Conservation (phyloP, 2,797 vertebrate genomes). For the Xyrichtys novacula region DNA sequence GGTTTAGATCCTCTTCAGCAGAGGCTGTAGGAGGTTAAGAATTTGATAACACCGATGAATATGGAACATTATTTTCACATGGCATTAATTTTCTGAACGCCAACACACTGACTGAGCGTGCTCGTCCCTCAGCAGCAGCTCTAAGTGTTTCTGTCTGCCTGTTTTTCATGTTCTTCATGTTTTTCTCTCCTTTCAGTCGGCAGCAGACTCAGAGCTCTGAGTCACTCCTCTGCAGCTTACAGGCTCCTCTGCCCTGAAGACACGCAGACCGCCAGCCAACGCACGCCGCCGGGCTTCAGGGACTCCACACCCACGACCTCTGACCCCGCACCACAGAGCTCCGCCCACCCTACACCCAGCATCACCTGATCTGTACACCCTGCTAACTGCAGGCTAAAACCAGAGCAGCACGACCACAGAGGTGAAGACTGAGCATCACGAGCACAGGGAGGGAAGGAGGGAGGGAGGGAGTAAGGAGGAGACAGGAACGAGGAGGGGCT, state of each 20-base stretch:
- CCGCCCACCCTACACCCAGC: slow-evolving; percentile 47
- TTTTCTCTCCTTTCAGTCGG: slow-evolving; percentile 1
- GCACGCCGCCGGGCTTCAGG: slow-evolving; percentile 50
- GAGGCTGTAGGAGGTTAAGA: not conserved
- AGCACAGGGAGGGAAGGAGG: slow-evolving; percentile 22
- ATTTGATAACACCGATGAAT: not conserved
- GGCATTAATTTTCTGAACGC: not conserved
- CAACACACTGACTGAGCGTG: not conserved
- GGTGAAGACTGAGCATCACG: slow-evolving; percentile 41
- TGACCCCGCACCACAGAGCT: slow-evolving; percentile 43
- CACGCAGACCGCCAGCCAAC: slow-evolving; percentile 47
- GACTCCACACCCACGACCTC: slow-evolving; percentile 46
- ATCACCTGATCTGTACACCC: slow-evolving; percentile 39
- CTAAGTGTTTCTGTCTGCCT: slow-evolving; percentile 28
- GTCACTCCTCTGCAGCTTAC: slow-evolving; percentile 51
- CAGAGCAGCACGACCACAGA: slow-evolving; percentile 19
- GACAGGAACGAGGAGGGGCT: not conserved
- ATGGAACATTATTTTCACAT: not conserved
- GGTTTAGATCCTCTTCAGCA: not conserved
- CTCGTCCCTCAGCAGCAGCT: not conserved
- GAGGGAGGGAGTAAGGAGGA: not conserved
- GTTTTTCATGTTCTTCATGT: not conserved
- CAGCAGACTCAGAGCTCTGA: slow-evolving; percentile 43
- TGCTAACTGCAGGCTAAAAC: slow-evolving; percentile 31
- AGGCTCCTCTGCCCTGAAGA: slow-evolving; percentile 33